Base-by-base conservation (phyloP, 64 coral and sea anemone genomes). In the Orbicella faveolata region DNA sequence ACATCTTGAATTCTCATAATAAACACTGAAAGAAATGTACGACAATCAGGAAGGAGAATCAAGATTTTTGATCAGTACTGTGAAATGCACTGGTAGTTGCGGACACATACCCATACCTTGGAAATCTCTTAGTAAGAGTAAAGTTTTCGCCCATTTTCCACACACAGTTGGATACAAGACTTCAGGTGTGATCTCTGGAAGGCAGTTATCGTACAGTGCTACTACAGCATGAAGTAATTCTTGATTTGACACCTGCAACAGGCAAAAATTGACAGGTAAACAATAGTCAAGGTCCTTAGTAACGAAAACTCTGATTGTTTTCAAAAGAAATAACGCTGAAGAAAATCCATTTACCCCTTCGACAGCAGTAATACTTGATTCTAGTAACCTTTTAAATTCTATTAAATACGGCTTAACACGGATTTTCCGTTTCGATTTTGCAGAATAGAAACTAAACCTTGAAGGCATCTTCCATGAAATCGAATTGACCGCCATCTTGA, bases 401-500 rank as follows among this genome's bases (percentile, higher is more conserved):
- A 96, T 79, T 74, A 96, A 54, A 63, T 94, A 73, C 2, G 95
- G 91, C 15, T 93, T 92, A 1, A 96, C 88, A 51, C 69, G 70
- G 18, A 96, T 75, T 75, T 88, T 96, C 10, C 92, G 57, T 39
- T 96, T 93, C 23, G 88, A 89, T 76, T 93, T 94, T 13, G 67
- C 70, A 30, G 95, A 96, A 70, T 90, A 96, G 76, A 96, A 94
- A 37, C 88, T 90, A 88, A 91, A 96, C 64, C 88, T 96, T 0
- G 88, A 75, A 26, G 95, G 92, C 39, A 96, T 48, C 64, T 75
- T 74, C 92, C 92, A 96, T 74, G 79, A 96, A 96, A 96, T 96
- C 91, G 95, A 96, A 96, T 96, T 96, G 69, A 85, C 95, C 95
- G 95, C 95, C 95, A 96, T 96, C 57, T 96, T 96, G 88, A 87